These are phyloP conservation scores for Fundulus diaphanus DNA, from an alignment of 2,797 vertebrate species.

Conservation along the genomic window DNA sequence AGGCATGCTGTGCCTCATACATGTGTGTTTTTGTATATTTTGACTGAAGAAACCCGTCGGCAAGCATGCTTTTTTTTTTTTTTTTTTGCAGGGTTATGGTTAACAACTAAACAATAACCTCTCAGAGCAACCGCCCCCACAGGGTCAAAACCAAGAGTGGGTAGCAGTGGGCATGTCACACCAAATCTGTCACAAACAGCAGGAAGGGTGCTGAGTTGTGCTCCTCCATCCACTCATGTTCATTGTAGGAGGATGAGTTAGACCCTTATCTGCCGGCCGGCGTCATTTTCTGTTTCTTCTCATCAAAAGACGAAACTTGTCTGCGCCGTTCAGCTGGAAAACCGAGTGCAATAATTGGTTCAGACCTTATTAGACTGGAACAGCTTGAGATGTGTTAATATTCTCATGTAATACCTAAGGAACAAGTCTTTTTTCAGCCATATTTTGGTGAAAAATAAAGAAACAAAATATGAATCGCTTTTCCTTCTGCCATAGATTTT, in stretches of 20 bases:
- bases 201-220: slow-evolving; percentile 36
- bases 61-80: slow-evolving; percentile 32
- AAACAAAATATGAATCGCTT: neutral
- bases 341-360: neutral
- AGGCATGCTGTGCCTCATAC: slow-evolving; percentile 22
- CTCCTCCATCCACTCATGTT: slow-evolving; percentile 36
- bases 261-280: slow-evolving; percentile 39
- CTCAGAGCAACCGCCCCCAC: slow-evolving; percentile 58
- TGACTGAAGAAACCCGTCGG: slow-evolving; percentile 25
- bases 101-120: slow-evolving; percentile 48
- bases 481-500: neutral
- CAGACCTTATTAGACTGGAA: neutral
- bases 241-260: slow-evolving; percentile 24
- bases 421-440: neutral
- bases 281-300: slow-evolving; percentile 36
- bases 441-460: neutral
- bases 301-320: slow-evolving; percentile 12
- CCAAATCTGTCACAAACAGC: slow-evolving; percentile 73
- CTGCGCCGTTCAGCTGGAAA: neutral
- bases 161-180: slow-evolving; percentile 60
- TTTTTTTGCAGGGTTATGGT: slow-evolving; percentile 23
- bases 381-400: slow-evolving; percentile 2
- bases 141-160: slow-evolving; percentile 51
- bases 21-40: slow-evolving; percentile 19
- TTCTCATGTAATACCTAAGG: neutral